Evolutionary conservation across 2,113 vertebrate genomes (phyloP), one percentile per base, ranked within the genome.

Genomic region (Cololabis saira): DNA sequence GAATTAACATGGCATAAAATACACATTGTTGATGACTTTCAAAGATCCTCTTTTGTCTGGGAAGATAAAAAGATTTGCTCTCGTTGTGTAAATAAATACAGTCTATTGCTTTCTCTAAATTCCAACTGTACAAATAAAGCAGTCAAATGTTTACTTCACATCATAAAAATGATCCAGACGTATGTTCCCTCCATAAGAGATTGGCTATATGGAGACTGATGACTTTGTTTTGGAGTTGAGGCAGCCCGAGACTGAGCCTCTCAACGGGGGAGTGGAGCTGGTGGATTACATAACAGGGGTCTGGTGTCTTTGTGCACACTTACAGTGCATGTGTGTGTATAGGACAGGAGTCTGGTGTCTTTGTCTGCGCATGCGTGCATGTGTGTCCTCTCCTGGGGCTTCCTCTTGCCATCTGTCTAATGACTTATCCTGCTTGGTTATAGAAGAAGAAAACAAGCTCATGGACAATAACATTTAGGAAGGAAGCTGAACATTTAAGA

Each of bases 231-330:
- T 80, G 79, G 74, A 80, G 76, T 41, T 48, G 76, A 84, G 81
- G 76, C 80, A 75, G 73, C 67, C 60, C 52, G 18, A 61, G 69
- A 70, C 76, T 71, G 79, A 84, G 84, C 62, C 70, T 73, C 82
- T 82, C 56, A 21, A 72, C 70, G 73, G 81, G 81, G 80, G 76
- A 60, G 74, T 70, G 68, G 69, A 78, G 61, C 83, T 87, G 87
- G 69, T 82, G 70, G 88, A 89, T 93, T 93, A 91, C 91, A 85
- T 93, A 93, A 93, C 88, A 85, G 76, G 71, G 85, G 80, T 88
- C 81, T 86, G 84, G 81, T 89, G 89, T 87, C 79, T 90, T 76
- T 83, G 82, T 87, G 71, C 61, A 33, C 71, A 57, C 76, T 77
- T 82, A 81, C 69, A 55, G 73, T 81, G 76, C 56, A 56, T 67